Percentiles rank a stretch among this genome's conserved stretches.
phyloP scores from a whole-genome alignment of 2,888 invertebrate species.

The Epistrophella euchroma region DNA sequence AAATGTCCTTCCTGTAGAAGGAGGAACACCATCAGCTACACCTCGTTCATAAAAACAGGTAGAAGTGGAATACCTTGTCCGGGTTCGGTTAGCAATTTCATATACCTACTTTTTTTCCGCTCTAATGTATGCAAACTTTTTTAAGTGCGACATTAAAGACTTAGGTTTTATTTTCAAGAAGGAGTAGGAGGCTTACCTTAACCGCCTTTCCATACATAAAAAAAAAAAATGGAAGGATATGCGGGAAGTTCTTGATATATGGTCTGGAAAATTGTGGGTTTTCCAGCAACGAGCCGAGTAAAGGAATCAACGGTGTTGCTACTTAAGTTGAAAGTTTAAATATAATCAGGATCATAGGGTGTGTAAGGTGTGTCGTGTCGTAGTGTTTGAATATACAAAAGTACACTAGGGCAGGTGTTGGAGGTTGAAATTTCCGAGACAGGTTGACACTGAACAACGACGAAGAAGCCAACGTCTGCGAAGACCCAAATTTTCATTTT shows the following conservation, averaged over 20 bases:
- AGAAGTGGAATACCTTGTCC: slow-evolving; percentile 18
- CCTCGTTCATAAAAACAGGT: neutral
- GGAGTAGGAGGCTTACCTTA: slow-evolving; percentile 19
- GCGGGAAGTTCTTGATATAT: slow-evolving; percentile 55
- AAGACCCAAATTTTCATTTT: slow-evolving; percentile 23
- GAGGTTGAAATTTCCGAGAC: slow-evolving; percentile 35
- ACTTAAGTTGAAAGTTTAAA: slow-evolving; percentile 32
- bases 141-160: slow-evolving; percentile 67
- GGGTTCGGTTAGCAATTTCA: neutral
- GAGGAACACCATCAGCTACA: slow-evolving; percentile 48
- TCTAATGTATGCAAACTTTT: slow-evolving; percentile 69
- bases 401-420: neutral
- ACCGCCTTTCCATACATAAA: slow-evolving; percentile 22
- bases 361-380: neutral
- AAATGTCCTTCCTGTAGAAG: slow-evolving; percentile 64
- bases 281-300: slow-evolving; percentile 34
- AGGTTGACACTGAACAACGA: slow-evolving; percentile 38
- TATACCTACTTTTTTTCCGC: neutral
- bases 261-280: slow-evolving; percentile 70
- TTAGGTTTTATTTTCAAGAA: slow-evolving; percentile 53
- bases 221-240: slow-evolving; percentile 34
- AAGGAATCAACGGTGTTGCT: slow-evolving; percentile 15
- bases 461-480: neutral
- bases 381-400: neutral
- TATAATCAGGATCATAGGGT: slow-evolving; percentile 13